A percentile compares a stretch with the other conserved stretches of the same genome.
These are phyloP conservation scores for Grallaria varia DNA, from an alignment of 2,113 vertebrate genomes.

Conservation along the genomic window DNA sequence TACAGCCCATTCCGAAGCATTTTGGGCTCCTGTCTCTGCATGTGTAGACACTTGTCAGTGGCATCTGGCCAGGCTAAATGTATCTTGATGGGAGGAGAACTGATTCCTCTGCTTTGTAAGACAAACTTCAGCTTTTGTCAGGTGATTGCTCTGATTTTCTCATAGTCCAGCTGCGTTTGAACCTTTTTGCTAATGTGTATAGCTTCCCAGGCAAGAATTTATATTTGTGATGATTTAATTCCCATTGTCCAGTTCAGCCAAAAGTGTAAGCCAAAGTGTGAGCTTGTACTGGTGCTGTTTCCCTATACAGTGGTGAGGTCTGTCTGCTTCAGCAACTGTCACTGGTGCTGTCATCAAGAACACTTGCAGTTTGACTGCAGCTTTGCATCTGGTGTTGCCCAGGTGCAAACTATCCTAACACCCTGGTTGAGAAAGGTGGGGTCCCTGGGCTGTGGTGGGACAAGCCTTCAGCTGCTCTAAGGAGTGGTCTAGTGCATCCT, in stretches of 20 bases:
- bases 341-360: neutral
- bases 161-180: neutral
- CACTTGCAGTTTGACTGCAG: no score
- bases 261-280: neutral
- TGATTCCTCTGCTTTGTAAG: neutral
- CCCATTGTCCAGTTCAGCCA: neutral
- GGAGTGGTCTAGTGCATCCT: neutral
- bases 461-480: neutral
- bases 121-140: neutral
- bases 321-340: neutral
- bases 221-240: neutral
- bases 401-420: neutral
- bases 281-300: neutral
- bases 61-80: neutral
- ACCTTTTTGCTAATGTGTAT: neutral
- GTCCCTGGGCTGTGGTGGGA: neutral
- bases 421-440: neutral
- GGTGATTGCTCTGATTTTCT: neutral
- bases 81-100: neutral
- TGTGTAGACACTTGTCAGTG: neutral
- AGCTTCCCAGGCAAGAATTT: neutral
- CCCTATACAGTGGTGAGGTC: accelerated
- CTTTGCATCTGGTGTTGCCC: neutral
- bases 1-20: neutral
- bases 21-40: neutral